Base-by-base conservation (phyloP, 2,113 vertebrate genomes). In the Eira barbara region DNA sequence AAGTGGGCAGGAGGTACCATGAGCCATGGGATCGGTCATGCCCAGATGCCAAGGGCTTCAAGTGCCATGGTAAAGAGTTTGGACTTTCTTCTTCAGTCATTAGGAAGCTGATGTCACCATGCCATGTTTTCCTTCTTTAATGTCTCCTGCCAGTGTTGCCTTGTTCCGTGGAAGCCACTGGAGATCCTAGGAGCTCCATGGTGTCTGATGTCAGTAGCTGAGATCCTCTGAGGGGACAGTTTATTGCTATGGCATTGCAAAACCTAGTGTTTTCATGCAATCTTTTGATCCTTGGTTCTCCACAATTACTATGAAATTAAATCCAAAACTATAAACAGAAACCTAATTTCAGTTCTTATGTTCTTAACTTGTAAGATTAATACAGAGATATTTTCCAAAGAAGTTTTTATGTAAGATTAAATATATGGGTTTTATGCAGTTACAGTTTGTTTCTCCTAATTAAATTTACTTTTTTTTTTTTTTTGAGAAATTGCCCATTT, bases 321-420 rank as follows among this genome's bases (percentile, higher is more conserved):
- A 96, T 61, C 63, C 39, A 88, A 39, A 95, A 97, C 96, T 96
- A 96, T 98, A 98, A 95, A 92, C 89, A 97, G 73, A 87, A 94
- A 95, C 96, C 97, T 96, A 97, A 96, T 93, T 97, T 97, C 95
- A 98, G 92, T 97, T 92, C 76, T 94, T 97, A 79, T 52, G 87
- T 82, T 83, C 73, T 96, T 89, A 67, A 97, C 96, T 97, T 97
- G 79, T 98, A 98, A 97, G 97, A 98, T 98, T 93, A 97, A 96
- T 91, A 73, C 69, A 93, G 69, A 94, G 84, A 57, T 89, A 91
- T 96, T 98, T 98, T 96, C 65, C 95, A 97, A 84, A 96, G 71
- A 96, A 97, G 59, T 95, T 79, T 89, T 97, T 97, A 84, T 79
- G 45, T 93, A 97, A 97, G 69, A 55, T 86, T 88, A 81, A 96